phyloP scores from a whole-genome alignment of 2,797 vertebrate genomes.

The Alfaro cultratus region DNA sequence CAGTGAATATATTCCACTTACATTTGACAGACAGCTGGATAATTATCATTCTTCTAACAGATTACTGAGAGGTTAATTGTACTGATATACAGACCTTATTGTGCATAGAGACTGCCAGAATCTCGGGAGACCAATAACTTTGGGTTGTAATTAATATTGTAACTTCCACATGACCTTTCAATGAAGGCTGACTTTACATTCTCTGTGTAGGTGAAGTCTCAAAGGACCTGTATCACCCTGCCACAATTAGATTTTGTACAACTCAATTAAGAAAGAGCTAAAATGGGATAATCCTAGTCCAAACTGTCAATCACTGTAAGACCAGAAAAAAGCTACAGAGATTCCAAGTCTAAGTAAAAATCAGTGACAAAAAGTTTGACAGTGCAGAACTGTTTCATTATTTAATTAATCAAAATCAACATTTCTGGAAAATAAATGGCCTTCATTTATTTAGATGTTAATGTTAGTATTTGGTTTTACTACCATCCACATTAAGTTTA shows the following conservation, averaged over 20 bases:
- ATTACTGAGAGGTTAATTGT: conserved; percentile 59
- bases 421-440: background rate
- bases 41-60: conserved; percentile 55
- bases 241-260: conserved; percentile 46
- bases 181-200: conserved; percentile 58
- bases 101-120: conserved; percentile 55
- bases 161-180: conserved; percentile 69
- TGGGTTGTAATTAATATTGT: conserved; percentile 63
- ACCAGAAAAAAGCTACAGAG: conserved; percentile 1
- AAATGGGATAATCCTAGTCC: conserved; percentile 39
- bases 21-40: conserved; percentile 52
- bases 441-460: background rate
- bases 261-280: conserved; percentile 61
- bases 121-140: conserved; percentile 48
- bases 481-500: background rate
- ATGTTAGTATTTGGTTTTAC: background rate
- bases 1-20: conserved; percentile 23
- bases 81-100: conserved; percentile 40
- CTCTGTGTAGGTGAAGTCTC: conserved; percentile 43
- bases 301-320: conserved; percentile 32
- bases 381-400: background rate
- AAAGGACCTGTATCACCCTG: conserved; percentile 40
- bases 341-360: background rate
- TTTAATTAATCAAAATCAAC: background rate
- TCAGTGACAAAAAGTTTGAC: background rate